Conservation (phyloP, 64 coral and sea anemone species). For the Exaiptasia diaphana region DNA sequence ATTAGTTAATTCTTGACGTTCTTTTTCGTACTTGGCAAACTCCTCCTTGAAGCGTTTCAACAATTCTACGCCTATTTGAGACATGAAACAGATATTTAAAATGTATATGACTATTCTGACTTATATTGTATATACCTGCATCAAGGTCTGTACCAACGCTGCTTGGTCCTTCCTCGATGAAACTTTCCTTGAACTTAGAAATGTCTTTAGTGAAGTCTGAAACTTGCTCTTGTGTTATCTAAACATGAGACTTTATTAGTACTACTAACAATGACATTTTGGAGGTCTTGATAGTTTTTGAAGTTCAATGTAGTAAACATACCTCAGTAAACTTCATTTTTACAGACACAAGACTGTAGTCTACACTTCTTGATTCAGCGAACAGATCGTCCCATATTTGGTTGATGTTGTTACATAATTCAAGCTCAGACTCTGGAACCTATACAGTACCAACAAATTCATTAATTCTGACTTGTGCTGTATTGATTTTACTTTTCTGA, state of each 20-base stretch:
- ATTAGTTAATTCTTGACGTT: conserved; percentile 93
- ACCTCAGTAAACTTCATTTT: conserved; percentile 99
- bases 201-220: conserved; percentile 81
- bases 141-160: conserved; percentile 89
- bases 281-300: no score
- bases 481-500: background rate
- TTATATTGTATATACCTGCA: conserved; percentile 45
- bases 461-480: background rate
- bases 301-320: background rate
- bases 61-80: conserved; percentile 73
- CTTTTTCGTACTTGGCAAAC: conserved; percentile 74
- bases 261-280: background rate
- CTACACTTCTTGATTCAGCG: conserved; percentile 74
- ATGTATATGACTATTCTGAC: background rate
- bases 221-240: conserved; percentile 99
- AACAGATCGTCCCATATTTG: conserved; percentile 95
- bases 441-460: conserved; percentile 11
- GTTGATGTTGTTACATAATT: conserved; percentile 72
- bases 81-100: background rate
- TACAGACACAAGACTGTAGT: conserved; percentile 89
- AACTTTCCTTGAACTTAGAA: conserved; percentile 90
- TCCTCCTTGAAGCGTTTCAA: conserved; percentile 88
- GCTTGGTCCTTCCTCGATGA: conserved; percentile 86
- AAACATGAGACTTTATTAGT: background rate
- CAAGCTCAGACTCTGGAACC: conserved; percentile 78